Conservation (phyloP, 2,113 vertebrate species). For the Herpetotheres cachinnans region DNA sequence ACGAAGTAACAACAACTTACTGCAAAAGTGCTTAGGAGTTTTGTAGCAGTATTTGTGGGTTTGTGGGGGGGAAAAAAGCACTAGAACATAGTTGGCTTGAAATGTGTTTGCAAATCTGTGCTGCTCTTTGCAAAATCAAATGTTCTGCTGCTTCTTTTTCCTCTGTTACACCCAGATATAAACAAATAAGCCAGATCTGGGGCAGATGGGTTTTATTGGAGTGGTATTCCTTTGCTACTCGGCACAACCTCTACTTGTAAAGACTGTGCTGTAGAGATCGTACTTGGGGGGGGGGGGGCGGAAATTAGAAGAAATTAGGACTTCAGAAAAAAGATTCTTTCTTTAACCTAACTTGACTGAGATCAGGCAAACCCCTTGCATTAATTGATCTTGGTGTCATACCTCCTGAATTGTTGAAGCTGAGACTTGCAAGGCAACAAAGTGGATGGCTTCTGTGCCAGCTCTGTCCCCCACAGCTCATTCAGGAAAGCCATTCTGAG, state of each 20-base stretch:
- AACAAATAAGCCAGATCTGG: not conserved
- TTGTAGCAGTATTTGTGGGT: not conserved
- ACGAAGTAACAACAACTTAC: not conserved
- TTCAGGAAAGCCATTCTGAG: not conserved
- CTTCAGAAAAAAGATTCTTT: not conserved
- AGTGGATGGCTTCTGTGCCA: not conserved
- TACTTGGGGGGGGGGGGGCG: rapidly evolving
- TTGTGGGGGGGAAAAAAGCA: not conserved
- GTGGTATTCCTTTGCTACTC: not conserved
- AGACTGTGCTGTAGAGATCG: not conserved
- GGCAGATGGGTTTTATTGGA: not conserved
- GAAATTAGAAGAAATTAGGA: not conserved
- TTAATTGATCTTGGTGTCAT: not conserved
- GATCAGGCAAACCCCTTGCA: not conserved
- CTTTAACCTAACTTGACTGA: not conserved
- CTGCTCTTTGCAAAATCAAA: not conserved
- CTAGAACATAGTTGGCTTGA: not conserved
- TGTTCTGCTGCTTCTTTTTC: not conserved
- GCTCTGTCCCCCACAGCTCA: not conserved
- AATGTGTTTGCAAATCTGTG: slow-evolving; percentile 12
- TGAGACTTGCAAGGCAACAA: not conserved
- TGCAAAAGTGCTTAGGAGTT: not conserved
- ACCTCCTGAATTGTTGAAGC: not conserved
- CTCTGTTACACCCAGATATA: not conserved
- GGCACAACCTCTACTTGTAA: not conserved